These are phyloP conservation scores for Phallusia fumigata DNA, from an alignment of 23 tunicate species.

Conservation along the genomic window DNA sequence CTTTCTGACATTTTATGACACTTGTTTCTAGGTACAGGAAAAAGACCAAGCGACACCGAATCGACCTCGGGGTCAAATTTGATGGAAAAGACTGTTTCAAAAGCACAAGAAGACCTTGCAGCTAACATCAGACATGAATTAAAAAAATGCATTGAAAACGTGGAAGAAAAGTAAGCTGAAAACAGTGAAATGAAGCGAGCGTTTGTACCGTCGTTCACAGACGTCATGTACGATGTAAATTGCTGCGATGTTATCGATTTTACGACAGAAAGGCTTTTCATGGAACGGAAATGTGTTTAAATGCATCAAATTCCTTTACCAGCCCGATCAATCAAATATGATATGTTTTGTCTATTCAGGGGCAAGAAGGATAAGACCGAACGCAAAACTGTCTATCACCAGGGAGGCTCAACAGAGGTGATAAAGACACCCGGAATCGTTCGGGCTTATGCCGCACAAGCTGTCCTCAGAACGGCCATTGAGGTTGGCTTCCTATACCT, in stretches of 20 bases:
- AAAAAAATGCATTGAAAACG: background rate
- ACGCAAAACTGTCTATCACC: slow-evolving; percentile 42
- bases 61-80: background rate
- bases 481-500: slow-evolving; percentile 68
- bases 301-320: too few relatives aligned
- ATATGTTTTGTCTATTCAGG: slow-evolving; percentile 10
- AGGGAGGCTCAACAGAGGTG: slow-evolving; percentile 47
- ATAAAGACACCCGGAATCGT: slow-evolving; percentile 49
- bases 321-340: too few relatives aligned
- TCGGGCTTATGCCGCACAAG: slow-evolving; percentile 65
- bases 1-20: too few relatives aligned
- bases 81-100: background rate
- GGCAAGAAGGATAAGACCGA: slow-evolving; percentile 19
- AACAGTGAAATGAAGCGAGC: background rate
- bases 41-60: background rate
- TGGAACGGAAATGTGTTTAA: too few relatives aligned
- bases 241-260: too few relatives aligned
- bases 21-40: background rate
- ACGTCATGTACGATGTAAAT: too few relatives aligned
- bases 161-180: background rate
- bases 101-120: background rate
- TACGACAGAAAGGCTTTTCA: too few relatives aligned
- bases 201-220: too few relatives aligned
- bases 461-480: slow-evolving; percentile 46
- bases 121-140: background rate